Evolutionary conservation across 2,888 invertebrate genomes (phyloP).

Genomic region (Chaetoderma sp.): DNA sequence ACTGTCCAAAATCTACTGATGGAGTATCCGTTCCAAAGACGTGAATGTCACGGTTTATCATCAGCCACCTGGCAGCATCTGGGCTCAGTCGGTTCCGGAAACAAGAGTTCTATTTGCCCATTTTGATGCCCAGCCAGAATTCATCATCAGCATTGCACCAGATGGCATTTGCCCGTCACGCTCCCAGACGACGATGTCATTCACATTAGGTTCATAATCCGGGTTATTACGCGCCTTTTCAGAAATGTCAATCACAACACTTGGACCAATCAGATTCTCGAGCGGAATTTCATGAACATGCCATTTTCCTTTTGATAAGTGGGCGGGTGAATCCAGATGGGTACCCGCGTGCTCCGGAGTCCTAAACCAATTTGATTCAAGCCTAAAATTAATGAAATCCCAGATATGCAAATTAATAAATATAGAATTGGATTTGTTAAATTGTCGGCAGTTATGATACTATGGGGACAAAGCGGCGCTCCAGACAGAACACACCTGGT

Average conservation of each 20-base stretch:
- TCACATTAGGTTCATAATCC: slow-evolving; percentile 52
- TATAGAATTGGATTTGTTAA: too few relatives aligned
- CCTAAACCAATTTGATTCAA: slow-evolving; percentile 73
- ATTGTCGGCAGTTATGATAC: too few relatives aligned
- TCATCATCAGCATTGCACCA: slow-evolving; percentile 70
- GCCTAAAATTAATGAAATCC: slow-evolving; percentile 49
- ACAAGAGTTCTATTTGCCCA: slow-evolving; percentile 56
- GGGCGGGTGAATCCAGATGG: slow-evolving; percentile 77
- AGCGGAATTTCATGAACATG: slow-evolving; percentile 73
- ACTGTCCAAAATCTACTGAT: slow-evolving; percentile 75
- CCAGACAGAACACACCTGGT: too few relatives aligned
- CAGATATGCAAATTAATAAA: too few relatives aligned
- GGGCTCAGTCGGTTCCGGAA: slow-evolving; percentile 39
- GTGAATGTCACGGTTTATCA: not conserved
- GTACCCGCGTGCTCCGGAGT: slow-evolving; percentile 77
- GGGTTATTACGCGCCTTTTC: slow-evolving; percentile 36
- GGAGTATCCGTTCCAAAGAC: slow-evolving; percentile 76
- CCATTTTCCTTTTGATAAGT: slow-evolving; percentile 72
- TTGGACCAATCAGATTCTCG: slow-evolving; percentile 68
- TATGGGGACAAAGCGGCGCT: too few relatives aligned
- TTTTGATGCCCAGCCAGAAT: slow-evolving; percentile 66
- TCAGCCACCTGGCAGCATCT: not conserved
- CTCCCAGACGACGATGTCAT: slow-evolving; percentile 70
- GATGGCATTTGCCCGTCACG: slow-evolving; percentile 67
- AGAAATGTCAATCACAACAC: slow-evolving; percentile 53